Base-by-base conservation (phyloP, 2,797 vertebrate genomes). In the Myotis myotis region DNA sequence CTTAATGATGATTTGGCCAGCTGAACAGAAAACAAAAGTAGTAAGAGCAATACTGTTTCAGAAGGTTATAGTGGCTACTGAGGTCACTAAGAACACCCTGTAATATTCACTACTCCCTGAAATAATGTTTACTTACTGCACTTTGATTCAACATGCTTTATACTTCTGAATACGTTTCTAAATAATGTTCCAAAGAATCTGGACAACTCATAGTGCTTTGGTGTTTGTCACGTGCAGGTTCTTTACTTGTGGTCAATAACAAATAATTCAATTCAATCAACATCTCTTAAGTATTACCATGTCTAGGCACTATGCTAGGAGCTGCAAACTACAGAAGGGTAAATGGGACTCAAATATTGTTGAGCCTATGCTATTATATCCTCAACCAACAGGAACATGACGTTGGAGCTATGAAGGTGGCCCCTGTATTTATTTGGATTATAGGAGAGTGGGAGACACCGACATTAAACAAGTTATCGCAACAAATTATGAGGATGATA, bases 51-150 rank as follows among this genome's bases (percentile, higher is more conserved):
- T 83, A 91, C 87, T 72, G 11, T 92, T 83, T 89, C 83, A 87
- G 91, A 93, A 91, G 41, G 23, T 84, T 78, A 49, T 16, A 44
- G 36, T 22, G 25, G 74, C n/a, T 72, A 68, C 0, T 75, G 76
- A 89, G 62, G 62, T 89, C 68, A 95, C 22, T 25, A 84, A 91
- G 62, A 94, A 92, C 41, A 87, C n/a, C 28, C 47, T 79, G 20
- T 71, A 90, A 75, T 57, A 72, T 8, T 53, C 30, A 81, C 20
- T 82, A 51, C 28, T 94, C 28, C 38, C 90, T 89, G 57, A 53
- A 92, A 96, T 92, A 95, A 47, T 75, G 80, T 88, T 93, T 94
- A 95, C 30, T 89, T 89, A 89, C 66, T 78, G 23, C 30, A 92
- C 90, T 83, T 83, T 17, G 94, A 84, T 85, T 79, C 11, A 71